Percentiles rank a stretch among this genome's conserved stretches.
These are phyloP conservation scores for Acanthosepion pharaonis DNA, from an alignment of 2,888 invertebrate species.

Conservation along the genomic window DNA sequence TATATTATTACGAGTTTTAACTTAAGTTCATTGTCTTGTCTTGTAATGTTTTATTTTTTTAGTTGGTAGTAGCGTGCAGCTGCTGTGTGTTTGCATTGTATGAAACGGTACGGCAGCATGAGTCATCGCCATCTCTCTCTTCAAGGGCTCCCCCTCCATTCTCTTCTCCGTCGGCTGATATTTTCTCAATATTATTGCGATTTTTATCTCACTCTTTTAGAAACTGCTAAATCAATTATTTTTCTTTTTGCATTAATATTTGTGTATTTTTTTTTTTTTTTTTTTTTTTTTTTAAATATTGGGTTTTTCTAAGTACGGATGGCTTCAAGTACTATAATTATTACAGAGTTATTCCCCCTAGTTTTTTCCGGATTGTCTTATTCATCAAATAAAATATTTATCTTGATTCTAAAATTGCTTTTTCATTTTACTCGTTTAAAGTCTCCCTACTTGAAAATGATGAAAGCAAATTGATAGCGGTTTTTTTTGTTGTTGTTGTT, in stretches of 20 bases:
- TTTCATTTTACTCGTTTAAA: too few relatives aligned
- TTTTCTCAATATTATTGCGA: neutral
- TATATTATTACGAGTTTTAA: neutral
- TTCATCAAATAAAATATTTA: neutral
- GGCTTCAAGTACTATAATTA: neutral
- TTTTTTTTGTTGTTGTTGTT: too few relatives aligned
- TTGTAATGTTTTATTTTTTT: neutral
- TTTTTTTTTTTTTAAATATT: neutral
- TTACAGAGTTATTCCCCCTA: conserved; percentile 25
- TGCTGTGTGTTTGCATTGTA: neutral
- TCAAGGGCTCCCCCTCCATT: neutral
- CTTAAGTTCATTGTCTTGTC: neutral
- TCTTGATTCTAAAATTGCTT: too few relatives aligned
- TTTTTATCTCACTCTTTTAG: neutral
- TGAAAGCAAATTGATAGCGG: too few relatives aligned
- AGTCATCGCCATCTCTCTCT: neutral
- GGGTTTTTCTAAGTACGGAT: neutral
- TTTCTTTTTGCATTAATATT: neutral
- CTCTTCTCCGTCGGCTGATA: neutral
- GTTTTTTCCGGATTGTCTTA: neutral
- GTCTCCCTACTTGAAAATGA: too few relatives aligned
- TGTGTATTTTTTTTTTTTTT: neutral
- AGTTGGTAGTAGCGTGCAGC: neutral
- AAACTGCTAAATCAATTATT: neutral
- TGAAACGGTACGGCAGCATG: neutral